Base-by-base conservation (phyloP, 1,140 invertebrate species). In the Anthonomus grandis region DNA sequence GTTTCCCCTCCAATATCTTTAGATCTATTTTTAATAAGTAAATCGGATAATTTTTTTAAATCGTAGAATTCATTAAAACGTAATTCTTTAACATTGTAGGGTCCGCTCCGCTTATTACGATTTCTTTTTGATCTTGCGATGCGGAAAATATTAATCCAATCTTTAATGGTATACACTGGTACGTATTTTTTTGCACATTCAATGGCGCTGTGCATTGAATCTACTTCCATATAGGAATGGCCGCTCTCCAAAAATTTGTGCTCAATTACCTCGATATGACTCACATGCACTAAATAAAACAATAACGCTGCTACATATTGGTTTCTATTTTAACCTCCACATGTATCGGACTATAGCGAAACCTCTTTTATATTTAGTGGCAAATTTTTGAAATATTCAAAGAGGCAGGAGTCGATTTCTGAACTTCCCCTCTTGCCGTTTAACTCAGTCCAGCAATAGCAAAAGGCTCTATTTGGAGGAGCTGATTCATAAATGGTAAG, bases 61-160 rank as follows among this genome's bases (percentile, higher is more conserved):
- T 41, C 19, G 17, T 4, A 2, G 19, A 55, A 55, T 4, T 55
- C 53, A 48, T 55, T 23, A 47, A 17, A 48, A 38, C 48, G 34
- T 36, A 48, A 44, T 18, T 46, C 41, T 24, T 54, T 12, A 34
- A 54, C 13, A 4, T 2, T 54, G 34, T 25, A 54, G 5, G 17
- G 34, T 17, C 36, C 19, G 37, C 47, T 46, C 10, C 48, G 36
- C 18, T 37, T 37, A n/a, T n/a, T n/a, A n/a, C n/a, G n/a, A n/a
- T n/a, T n/a, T 41, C 23, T 23, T 2, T 6, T n/a, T 10, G 41
- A 21, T 8, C 41, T 44, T 44, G 3, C 18, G 18, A 44, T 57
- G 19, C 21, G 24, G 38, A 56, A 48, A 56, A 56, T 56, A 37
- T 48, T 48, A 10, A 56, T 31, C 44, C 36, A 55, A 23, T 55